These are phyloP conservation scores for Alcedo atthis DNA, from an alignment of 2,797 vertebrate species.

Conservation along the genomic window DNA sequence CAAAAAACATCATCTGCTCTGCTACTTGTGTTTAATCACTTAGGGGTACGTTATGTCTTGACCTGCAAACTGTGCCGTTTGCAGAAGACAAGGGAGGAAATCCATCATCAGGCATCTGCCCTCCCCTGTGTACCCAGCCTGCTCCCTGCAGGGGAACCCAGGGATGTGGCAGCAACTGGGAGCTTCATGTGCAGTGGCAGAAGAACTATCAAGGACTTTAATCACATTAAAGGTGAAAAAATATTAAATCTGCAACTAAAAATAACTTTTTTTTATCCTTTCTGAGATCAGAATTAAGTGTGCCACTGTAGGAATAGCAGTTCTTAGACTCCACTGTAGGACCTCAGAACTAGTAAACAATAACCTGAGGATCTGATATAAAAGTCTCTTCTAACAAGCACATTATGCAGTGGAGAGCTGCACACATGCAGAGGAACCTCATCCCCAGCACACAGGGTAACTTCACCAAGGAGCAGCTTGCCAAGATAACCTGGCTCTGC, in stretches of 20 bases:
- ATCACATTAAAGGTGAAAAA: conserved; percentile 35
- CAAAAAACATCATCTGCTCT: neutral
- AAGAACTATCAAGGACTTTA: conserved; percentile 4
- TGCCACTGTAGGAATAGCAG: neutral
- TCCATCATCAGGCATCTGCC: neutral
- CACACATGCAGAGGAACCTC: neutral
- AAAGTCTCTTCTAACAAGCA: neutral
- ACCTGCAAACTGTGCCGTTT: neutral
- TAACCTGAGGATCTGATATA: conserved; percentile 6
- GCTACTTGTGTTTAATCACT: neutral
- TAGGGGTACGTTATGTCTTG: neutral
- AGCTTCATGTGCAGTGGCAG: neutral
- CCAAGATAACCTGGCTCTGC: neutral
- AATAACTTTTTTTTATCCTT: neutral
- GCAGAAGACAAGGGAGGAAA: neutral
- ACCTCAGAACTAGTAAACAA: neutral
- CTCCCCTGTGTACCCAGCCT: neutral
- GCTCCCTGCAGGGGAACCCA: neutral
- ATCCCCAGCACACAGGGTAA: neutral
- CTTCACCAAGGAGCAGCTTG: neutral
- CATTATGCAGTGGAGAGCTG: neutral
- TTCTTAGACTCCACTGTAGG: neutral
- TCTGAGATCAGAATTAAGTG: conserved; percentile 12
- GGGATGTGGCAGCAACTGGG: neutral
- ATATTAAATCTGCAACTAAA: conserved; percentile 19